Base-by-base conservation (phyloP, 2,888 invertebrate species). In the Entomobrya multifasciata region DNA sequence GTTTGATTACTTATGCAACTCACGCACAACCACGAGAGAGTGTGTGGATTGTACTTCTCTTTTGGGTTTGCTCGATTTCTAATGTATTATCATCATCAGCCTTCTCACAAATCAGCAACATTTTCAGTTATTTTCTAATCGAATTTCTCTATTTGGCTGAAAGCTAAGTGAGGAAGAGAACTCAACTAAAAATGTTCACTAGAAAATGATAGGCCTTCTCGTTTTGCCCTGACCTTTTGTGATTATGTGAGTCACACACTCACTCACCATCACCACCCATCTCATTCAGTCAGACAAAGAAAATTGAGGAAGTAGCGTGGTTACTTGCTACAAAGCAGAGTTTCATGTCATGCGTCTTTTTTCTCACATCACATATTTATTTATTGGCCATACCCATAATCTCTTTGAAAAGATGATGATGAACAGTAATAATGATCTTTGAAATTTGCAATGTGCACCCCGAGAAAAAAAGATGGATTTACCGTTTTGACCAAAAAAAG, bases 251-350 rank as follows among this genome's bases (percentile, higher is more conserved):
- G 65, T 65, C 65, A 65, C 65, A 36, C 49, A 20, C n/a, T n/a
- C n/a, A n/a, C n/a, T n/a, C n/a, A n/a, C n/a, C n/a, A n/a, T n/a
- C n/a, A n/a, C n/a, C n/a, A n/a, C n/a, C n/a, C n/a, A n/a, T n/a
- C n/a, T n/a, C n/a, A n/a, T n/a, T n/a, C n/a, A 41, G 8, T 15
- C 10, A 10, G 17, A 2, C n/a, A 36, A 41, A 4, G 47, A 79
- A 74, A 79, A 79, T 79, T 79, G 79, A 79, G 79, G 79, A 79
- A 79, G 79, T 79, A 65, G 13, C 49, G 49, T 78, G 47, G 1
- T 27, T 27, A n/a, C n/a, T n/a, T n/a, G n/a, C n/a, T n/a, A n/a
- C n/a, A n/a, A n/a, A n/a, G n/a, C n/a, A n/a, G n/a, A n/a, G n/a
- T 15, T 49, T 8, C 3, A 30, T 27, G 62, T 62, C 36, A 13